Evolutionary conservation across 2,888 invertebrate species (phyloP), one percentile per base, ranked within the genome.

Genomic region (Mesorhabditis spiculigera): DNA sequence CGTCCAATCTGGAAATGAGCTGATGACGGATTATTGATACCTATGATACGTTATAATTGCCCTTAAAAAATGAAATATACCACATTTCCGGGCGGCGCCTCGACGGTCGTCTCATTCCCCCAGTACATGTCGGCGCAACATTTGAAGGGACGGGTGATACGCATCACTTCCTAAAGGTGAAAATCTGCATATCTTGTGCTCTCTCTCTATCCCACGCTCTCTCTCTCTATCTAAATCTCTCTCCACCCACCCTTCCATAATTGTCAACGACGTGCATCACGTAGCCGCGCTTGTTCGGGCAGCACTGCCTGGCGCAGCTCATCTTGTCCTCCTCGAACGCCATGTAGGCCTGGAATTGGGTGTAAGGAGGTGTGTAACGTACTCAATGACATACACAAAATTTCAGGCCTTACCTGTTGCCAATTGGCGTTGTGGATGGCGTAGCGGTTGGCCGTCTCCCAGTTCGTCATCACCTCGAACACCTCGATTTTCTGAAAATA

Each of bases 71-170:
- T 16, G n/a, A 43, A 13, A 50, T 50, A 13, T 50, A 63, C 63
- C 63, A n/a, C 13, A 8, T 63, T 8, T 4, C 63, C 63, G n/a
- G 63, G 63, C 41, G 63, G 63, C 6, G 63, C 63, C 16, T 63
- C 63, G 63, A 63, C 16, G 41, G 28, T 8, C 6, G 28, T 63
- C 63, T 63, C 63, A 28, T 63, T 8, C 10, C 16, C 8, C 6
- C 63, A 63, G 63, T 28, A 63, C 6, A 50, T 13, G 41, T 8
- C 41, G 8, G 16, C 63, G 16, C 63, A 28, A 16, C 63, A 63
- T 13, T 8, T 6, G 41, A 8, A 63, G 16, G 63, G 28, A 63
- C 63, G 13, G 8, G 28, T 8, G 10, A 63, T 8, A 13, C 16
- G 8, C 13, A 16, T 6, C 6, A 63, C 10, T 63, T 63, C 13